Base-by-base conservation (phyloP, 1,140 invertebrate species). In the Hirudo medicinalis region DNA sequence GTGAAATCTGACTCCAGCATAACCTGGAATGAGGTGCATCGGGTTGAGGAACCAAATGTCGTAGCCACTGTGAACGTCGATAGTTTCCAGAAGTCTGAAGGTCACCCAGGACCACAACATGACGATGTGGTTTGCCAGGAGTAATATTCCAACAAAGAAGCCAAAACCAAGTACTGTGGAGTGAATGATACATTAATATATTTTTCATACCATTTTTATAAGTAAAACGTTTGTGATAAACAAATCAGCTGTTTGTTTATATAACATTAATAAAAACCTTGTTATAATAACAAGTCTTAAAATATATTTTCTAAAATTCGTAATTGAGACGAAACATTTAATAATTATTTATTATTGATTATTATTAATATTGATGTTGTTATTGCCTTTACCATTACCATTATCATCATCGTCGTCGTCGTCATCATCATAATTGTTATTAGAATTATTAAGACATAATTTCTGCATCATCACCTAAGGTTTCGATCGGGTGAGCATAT, bases 61-160 rank as follows among this genome's bases (percentile, higher is more conserved):
- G 66, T 80, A 80, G 15, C 79, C 79, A 71, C 76, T 78, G 75
- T 80, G 79, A 2, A 80, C 79, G 71, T 80, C 79, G 66, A 79
- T 78, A 22, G 79, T 79, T 73, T 80, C 79, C 36, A 80, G 70
- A 53, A 80, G 74, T 13, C 79, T 74, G 11, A 79, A 66, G 15
- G 71, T 72, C 32, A 79, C 76, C 79, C 79, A 80, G 0, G 72
- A 74, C 79, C 79, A 80, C 69, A 79, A 69, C 53, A 80, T 63
- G 11, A 79, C 68, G 40, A 80, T 15, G 67, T 80, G 79, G 72
- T 78, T 80, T 70, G 74, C 75, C 49, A 79, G 73, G n/a, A 77
- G 19, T 69, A 80, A n/a, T 66, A 79, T 77, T 0, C 78, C 78
- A 27, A 74, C 73, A 76, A 80, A 79, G 71, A 79, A 79, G 15